Conservation (phyloP, 2,888 invertebrate species). For the Mythimna albipuncta region DNA sequence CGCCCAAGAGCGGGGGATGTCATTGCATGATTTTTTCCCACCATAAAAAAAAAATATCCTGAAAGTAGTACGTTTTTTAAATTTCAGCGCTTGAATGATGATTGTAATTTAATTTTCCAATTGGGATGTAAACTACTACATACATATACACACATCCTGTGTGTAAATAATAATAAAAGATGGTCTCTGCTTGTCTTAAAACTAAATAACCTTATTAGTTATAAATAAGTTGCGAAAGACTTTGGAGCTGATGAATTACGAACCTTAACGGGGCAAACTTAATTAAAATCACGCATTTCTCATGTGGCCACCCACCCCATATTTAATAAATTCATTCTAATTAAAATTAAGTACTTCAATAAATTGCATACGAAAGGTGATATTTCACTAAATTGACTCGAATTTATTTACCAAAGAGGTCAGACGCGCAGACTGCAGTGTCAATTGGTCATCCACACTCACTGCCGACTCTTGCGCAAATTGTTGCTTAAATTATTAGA, state of each 20-base stretch:
- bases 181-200: too few species aligned
- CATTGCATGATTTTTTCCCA: too few species aligned
- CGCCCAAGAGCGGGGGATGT: too few species aligned
- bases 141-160: too few species aligned
- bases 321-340: slow-evolving; percentile 28
- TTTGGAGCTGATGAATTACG: background rate
- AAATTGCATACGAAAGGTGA: slow-evolving; percentile 33
- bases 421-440: slow-evolving; percentile 54
- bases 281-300: slow-evolving; percentile 7
- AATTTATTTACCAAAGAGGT: slow-evolving; percentile 56
- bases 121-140: too few species aligned
- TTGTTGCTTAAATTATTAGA: slow-evolving; percentile 36
- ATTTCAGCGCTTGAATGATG: too few species aligned
- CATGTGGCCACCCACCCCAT: background rate
- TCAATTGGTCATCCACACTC: slow-evolving; percentile 52
- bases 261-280: background rate
- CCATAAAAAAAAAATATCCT: too few species aligned
- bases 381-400: slow-evolving; percentile 53
- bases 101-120: too few species aligned
- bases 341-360: slow-evolving; percentile 38
- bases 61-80: too few species aligned
- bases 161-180: too few species aligned
- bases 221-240: too few species aligned
- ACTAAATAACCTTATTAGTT: too few species aligned
- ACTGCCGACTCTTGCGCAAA: slow-evolving; percentile 32